Evolutionary conservation across 2,888 invertebrate genomes (phyloP).

Genomic region (Sarcophaga caerulescens): DNA sequence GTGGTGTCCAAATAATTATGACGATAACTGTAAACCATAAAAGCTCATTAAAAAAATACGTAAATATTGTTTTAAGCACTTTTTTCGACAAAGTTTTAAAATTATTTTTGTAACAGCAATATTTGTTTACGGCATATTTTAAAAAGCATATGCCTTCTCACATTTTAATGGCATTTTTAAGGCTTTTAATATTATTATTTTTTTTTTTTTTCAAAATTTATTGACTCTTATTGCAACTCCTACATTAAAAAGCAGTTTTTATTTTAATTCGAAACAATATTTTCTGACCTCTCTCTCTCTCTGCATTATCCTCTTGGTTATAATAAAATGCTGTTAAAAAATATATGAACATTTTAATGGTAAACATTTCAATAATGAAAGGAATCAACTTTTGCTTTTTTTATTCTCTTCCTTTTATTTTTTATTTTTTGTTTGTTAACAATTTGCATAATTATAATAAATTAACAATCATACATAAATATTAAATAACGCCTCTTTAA

Average conservation of each 20-base stretch:
- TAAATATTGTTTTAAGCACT: too few species aligned
- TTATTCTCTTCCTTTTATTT: too few species aligned
- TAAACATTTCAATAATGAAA: background rate
- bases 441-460: slow-evolving; percentile 66
- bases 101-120: too few species aligned
- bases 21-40: too few species aligned
- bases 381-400: background rate
- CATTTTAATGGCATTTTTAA: background rate
- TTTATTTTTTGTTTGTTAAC: slow-evolving; percentile 54
- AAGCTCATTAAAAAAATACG: too few species aligned
- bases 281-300: background rate
- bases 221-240: background rate
- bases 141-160: background rate
- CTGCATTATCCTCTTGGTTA: slow-evolving; percentile 26
- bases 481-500: slow-evolving; percentile 54
- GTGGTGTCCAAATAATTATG: too few species aligned
- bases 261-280: background rate
- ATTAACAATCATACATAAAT: slow-evolving; percentile 44
- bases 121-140: too few species aligned
- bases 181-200: background rate
- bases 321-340: slow-evolving; percentile 38
- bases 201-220: background rate
- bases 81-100: too few species aligned
- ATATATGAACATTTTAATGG: slow-evolving; percentile 30
- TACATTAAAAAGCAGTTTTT: background rate